These are phyloP conservation scores for Tholera decimalis DNA, from an alignment of 2,888 invertebrate genomes.

Conservation along the genomic window DNA sequence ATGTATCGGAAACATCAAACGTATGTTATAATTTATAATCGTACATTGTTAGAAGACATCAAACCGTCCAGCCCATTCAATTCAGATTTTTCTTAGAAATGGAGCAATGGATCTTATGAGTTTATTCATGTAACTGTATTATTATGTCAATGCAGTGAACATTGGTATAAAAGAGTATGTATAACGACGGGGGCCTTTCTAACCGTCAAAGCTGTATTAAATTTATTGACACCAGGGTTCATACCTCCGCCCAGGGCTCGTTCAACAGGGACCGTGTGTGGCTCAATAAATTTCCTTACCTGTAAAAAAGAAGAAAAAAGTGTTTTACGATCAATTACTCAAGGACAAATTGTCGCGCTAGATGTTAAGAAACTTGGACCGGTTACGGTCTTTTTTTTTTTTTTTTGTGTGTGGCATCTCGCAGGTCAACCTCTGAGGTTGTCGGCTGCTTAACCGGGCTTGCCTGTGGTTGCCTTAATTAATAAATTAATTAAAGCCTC, in stretches of 20 bases:
- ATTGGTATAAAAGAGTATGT: slow-evolving; percentile 44
- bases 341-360: slow-evolving; percentile 70
- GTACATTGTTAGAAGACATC: slow-evolving; percentile 40
- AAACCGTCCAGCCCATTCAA: slow-evolving; percentile 43
- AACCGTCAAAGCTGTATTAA: slow-evolving; percentile 67
- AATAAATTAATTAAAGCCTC: too few species aligned
- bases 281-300: slow-evolving; percentile 77
- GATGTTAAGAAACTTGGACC: slow-evolving; percentile 61
- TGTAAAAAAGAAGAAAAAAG: slow-evolving; percentile 73
- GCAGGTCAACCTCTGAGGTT: too few species aligned
- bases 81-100: slow-evolving; percentile 44
- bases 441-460: too few species aligned
- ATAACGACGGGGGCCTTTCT: slow-evolving; percentile 57
- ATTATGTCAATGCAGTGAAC: slow-evolving; percentile 50
- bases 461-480: too few species aligned
- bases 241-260: slow-evolving; percentile 59
- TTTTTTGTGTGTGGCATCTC: too few species aligned
- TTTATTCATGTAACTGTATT: slow-evolving; percentile 51
- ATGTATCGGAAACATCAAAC: slow-evolving; percentile 32
- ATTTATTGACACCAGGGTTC: slow-evolving; percentile 71
- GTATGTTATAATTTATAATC: slow-evolving; percentile 33
- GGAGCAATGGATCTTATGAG: slow-evolving; percentile 28
- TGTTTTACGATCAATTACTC: slow-evolving; percentile 74
- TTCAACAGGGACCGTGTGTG: slow-evolving; percentile 72
- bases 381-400: slow-evolving; percentile 60